Conservation (phyloP, 2,113 vertebrate genomes). For the Hoplias malabaricus region DNA sequence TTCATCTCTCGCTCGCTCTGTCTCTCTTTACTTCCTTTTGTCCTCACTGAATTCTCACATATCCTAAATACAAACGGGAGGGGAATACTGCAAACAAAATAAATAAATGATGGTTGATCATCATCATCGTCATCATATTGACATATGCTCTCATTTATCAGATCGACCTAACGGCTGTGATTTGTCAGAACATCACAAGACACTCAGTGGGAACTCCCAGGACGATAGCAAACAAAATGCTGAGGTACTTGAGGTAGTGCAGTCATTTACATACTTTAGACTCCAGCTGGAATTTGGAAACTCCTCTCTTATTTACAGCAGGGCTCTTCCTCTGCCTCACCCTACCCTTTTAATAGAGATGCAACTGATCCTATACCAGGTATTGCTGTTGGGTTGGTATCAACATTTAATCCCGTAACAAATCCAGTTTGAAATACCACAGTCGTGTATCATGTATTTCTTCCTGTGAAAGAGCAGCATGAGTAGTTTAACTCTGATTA, state of each 20-base stretch:
- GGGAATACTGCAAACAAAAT: background rate
- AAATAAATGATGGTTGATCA: slow-evolving; percentile 7
- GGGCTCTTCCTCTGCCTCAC: too few relatives aligned
- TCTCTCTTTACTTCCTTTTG: background rate
- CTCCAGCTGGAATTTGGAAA: background rate
- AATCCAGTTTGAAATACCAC: too few relatives aligned
- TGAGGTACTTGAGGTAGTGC: background rate
- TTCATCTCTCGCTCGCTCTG: slow-evolving; percentile 15
- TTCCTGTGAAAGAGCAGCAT: too few relatives aligned
- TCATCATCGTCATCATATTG: background rate
- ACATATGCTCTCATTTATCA: background rate
- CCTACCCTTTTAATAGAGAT: background rate
- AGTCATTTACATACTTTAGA: background rate
- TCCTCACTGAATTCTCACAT: slow-evolving; percentile 13
- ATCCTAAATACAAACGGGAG: background rate
- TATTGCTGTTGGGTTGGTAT: too few relatives aligned
- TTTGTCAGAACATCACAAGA: background rate
- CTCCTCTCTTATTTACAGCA: background rate
- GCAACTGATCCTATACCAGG: background rate
- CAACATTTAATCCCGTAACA: too few relatives aligned
- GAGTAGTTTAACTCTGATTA: too few relatives aligned
- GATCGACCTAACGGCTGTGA: background rate
- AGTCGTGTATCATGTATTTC: too few relatives aligned
- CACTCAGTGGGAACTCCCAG: background rate
- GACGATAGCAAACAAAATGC: background rate